These are phyloP conservation scores for Nanger granti DNA, from an alignment of 2,113 vertebrate genomes.

Conservation along the genomic window DNA sequence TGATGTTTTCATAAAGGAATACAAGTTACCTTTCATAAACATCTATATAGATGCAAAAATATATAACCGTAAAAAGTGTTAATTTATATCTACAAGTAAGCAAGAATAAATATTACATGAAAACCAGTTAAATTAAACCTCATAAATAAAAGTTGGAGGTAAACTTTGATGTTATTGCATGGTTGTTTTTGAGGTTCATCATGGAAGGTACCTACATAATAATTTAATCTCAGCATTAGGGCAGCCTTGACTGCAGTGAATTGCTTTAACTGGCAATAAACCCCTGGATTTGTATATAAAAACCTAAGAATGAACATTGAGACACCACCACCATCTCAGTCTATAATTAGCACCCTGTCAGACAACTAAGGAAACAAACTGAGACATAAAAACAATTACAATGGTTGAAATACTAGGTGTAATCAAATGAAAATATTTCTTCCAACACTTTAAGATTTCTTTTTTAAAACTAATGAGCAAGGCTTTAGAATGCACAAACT, in stretches of 20 bases:
- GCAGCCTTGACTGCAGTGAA: neutral
- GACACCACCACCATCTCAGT: neutral
- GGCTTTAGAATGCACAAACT: neutral
- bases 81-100: slow-evolving; percentile 41
- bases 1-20: neutral
- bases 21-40: slow-evolving; percentile 28
- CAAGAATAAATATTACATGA: slow-evolving; percentile 13
- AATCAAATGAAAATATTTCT: neutral
- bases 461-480: neutral
- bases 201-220: neutral
- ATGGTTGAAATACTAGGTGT: neutral
- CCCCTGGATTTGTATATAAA: neutral
- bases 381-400: neutral
- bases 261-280: neutral
- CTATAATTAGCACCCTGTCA: neutral
- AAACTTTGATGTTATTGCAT: neutral
- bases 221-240: neutral
- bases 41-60: slow-evolving; percentile 35
- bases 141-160: slow-evolving; percentile 14
- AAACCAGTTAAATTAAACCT: slow-evolving; percentile 43
- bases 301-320: neutral
- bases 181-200: neutral
- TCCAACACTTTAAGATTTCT: neutral
- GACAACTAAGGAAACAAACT: neutral
- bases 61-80: neutral